Base-by-base conservation (phyloP, 92 coral and sea anemone genomes). In the Palythoa caribaeorum region DNA sequence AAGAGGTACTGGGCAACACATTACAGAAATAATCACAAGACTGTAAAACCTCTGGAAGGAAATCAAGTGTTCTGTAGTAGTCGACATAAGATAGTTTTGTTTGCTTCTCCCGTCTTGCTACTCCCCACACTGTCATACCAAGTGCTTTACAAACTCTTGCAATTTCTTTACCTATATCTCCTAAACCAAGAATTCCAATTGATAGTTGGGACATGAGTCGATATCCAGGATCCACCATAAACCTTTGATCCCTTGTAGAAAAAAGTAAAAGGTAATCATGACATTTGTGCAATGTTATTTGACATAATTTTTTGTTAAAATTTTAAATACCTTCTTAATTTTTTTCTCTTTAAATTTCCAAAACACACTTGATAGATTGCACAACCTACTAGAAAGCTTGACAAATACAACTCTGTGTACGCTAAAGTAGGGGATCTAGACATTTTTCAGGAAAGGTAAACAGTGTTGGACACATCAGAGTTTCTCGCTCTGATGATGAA, bases 11-110 rank as follows among this genome's bases (percentile, higher is more conserved):
- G 16, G 99, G 99, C 50, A 96, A 87, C 71, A 96, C 71, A 79
- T 92, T 96, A 69, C 99, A 96, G 55, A 96, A 76, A 71, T 93
- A 96, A 85, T 96, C 96, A 88, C 98, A 92, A 20, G 95, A 93
- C 55, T 90, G 91, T 55, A 96, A 88, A 70, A 94, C 89, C 35
- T 96, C 94, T 12, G 91, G 74, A 10, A 96, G 88, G 70, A 84
- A 73, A 28, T 89, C 76, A 5, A 71, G 40, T 12, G 94, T 90
- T 65, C 90, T 89, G 74, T 87, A 93, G 48, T 94, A 91, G 79
- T 96, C 99, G 65, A 95, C 96, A 88, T 76, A 37, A 20, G 93
- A 52, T 71, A 77, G 92, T 54, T 69, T 85, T 37, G 84, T 80
- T 54, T 52, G 80, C 21, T 84, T 74, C 13, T 89, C 84, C 9